Evolutionary conservation across 2,113 vertebrate species (phyloP).

Genomic region (Mixornis gularis): DNA sequence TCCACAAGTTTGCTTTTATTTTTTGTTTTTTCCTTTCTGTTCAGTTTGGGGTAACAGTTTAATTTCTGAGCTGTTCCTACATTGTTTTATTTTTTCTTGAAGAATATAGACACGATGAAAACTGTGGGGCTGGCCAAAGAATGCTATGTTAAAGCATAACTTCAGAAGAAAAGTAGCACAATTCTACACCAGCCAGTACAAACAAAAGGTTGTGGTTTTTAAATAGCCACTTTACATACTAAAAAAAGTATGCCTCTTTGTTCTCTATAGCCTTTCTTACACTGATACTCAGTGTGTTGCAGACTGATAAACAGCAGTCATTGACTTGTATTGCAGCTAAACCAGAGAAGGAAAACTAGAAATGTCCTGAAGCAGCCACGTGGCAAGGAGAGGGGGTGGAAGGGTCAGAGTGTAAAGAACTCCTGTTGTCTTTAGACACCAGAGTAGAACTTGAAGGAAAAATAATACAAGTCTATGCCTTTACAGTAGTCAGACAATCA

Average conservation of each 20-base stretch:
- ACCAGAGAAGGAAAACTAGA: background rate
- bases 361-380: background rate
- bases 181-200: background rate
- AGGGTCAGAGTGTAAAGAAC: background rate
- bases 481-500: background rate
- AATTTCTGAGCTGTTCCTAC: background rate
- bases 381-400: background rate
- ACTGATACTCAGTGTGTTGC: background rate
- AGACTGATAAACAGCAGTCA: background rate
- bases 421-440: background rate
- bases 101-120: background rate
- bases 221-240: background rate
- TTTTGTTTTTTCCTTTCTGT: background rate
- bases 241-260: background rate
- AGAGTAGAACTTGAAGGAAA: background rate
- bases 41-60: background rate
- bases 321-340: background rate
- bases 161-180: background rate
- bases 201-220: background rate
- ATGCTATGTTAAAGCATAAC: background rate
- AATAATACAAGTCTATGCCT: background rate
- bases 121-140: background rate
- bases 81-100: background rate
- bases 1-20: background rate
- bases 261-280: background rate